Base-by-base conservation (phyloP, 2,797 vertebrate species). In the Monodelphis domestica region DNA sequence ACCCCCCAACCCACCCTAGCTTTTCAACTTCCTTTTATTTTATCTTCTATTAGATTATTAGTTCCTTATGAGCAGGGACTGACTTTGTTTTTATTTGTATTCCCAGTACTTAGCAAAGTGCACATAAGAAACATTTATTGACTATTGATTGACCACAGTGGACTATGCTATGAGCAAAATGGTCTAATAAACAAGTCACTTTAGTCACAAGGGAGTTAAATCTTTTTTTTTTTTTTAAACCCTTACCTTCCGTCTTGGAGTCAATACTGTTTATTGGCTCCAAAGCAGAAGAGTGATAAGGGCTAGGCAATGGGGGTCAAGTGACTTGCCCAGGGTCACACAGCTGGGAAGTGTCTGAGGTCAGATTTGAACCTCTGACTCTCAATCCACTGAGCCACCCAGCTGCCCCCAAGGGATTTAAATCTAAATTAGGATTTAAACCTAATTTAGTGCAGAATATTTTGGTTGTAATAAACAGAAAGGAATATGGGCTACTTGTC, bases 381-480 rank as follows among this genome's bases (percentile, higher is more conserved):
- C n/a, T n/a, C n/a, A n/a, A n/a, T n/a, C n/a, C n/a, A n/a, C n/a
- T n/a, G n/a, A n/a, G n/a, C n/a, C n/a, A n/a, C n/a, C n/a, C n/a
- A n/a, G n/a, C n/a, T n/a, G n/a, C n/a, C n/a, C n/a, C n/a, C 21
- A 84, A 84, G 70, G 21, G 24, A 50, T 24, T 84, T 84, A 84
- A 26, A 26, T 30, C 38, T 45, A 26, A 84, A 84, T 26, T 84
- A 45, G 38, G 70, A 84, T 84, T 50, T 84, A 84, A 84, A 26
- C 24, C 70, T 84, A 84, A 7, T 84, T 84, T 30, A 59, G 30
- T 90, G 38, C 91, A 92, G 57, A 89, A 90, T 45, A 54, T 92
- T 92, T 84, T 91, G 50, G 63, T 55, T 78, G 63, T 78, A 52
- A 56, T 89, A 63, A 92, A 24, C 51, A 90, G 33, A 90, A 91